These are phyloP conservation scores for Sarcophaga rosellei DNA, from an alignment of 2,888 invertebrate species.

Conservation along the genomic window DNA sequence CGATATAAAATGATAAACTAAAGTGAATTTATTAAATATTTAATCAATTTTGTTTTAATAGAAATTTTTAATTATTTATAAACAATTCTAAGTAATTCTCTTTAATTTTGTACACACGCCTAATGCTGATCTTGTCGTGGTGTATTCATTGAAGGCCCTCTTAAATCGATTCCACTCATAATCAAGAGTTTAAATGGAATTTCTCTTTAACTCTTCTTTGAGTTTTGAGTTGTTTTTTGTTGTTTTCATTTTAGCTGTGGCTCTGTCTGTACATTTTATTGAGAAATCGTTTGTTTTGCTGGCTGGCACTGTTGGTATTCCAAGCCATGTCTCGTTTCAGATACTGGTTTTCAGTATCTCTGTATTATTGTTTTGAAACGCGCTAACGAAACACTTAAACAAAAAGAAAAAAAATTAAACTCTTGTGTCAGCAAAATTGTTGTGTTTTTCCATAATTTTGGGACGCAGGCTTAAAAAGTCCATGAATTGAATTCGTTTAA, in stretches of 20 bases:
- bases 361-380: slow-evolving; percentile 62
- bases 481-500: neutral
- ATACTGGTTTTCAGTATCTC: slow-evolving; percentile 60
- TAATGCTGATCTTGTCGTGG: neutral
- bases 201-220: slow-evolving; percentile 65
- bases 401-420: neutral
- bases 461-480: slow-evolving; percentile 38
- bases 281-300: slow-evolving; percentile 47
- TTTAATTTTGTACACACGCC: neutral
- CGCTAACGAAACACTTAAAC: slow-evolving; percentile 56
- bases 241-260: slow-evolving; percentile 3
- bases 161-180: slow-evolving; percentile 21
- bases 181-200: slow-evolving; percentile 45
- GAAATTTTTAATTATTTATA: neutral
- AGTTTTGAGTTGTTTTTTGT: slow-evolving; percentile 33
- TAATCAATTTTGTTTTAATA: neutral
- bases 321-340: slow-evolving; percentile 60
- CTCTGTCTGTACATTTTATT: slow-evolving; percentile 18
- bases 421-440: slow-evolving; percentile 48
- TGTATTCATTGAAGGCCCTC: slow-evolving; percentile 28
- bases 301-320: slow-evolving; percentile 6
- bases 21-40: neutral
- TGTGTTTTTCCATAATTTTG: slow-evolving; percentile 13
- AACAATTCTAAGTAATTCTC: no score
- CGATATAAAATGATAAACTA: neutral